phyloP scores from a whole-genome alignment of 2,113 vertebrate species.

The Apistogramma diplotaenia region DNA sequence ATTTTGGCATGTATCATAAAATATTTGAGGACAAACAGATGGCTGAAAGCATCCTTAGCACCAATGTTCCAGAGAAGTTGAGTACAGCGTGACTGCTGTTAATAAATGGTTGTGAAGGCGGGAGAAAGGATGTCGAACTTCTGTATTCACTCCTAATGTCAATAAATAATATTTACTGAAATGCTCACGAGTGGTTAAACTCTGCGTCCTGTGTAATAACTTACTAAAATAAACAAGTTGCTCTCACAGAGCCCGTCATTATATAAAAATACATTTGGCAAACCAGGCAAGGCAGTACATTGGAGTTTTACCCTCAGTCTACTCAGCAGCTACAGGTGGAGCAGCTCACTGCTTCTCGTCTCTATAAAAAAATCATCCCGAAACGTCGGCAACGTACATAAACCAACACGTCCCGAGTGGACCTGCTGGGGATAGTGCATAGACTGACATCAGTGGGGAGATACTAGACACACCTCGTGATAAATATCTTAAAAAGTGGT shows the following conservation, averaged over 20 bases:
- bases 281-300: conserved; percentile 64
- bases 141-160: conserved; percentile 17
- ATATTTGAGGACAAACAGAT: conserved; percentile 45
- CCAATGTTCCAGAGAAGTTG: conserved; percentile 41
- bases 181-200: background rate
- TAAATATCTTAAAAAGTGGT: background rate
- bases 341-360: conserved; percentile 62
- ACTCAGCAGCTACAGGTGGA: conserved; percentile 54
- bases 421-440: conserved; percentile 52
- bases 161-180: conserved; percentile 56
- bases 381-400: conserved; percentile 25
- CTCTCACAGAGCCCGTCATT: conserved; percentile 22
- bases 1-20: conserved; percentile 72
- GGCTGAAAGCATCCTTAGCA: conserved; percentile 64
- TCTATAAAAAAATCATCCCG: conserved; percentile 19
- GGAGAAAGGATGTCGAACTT: background rate
- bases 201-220: conserved; percentile 16
- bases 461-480: background rate
- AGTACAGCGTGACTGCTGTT: background rate
- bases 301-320: conserved; percentile 40
- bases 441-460: conserved; percentile 28
- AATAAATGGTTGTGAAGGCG: background rate
- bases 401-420: background rate
- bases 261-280: conserved; percentile 73
- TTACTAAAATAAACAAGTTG: conserved; percentile 16